Conservation (phyloP, 2,888 invertebrate genomes). For the Lamproptera curius region DNA sequence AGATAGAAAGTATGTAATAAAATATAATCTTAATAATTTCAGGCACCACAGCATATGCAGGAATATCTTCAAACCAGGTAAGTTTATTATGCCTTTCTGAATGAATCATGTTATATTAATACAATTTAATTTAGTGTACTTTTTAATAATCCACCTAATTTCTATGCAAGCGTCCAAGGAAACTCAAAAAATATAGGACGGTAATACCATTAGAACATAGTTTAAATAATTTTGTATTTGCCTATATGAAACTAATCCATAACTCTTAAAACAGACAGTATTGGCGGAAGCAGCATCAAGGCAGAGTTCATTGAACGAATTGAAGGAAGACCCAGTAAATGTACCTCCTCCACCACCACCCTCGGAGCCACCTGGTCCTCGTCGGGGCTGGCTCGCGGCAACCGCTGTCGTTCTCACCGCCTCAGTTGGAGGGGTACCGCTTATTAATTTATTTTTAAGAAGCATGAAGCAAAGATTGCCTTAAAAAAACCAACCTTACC, state of each 20-base stretch:
- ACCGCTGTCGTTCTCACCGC: slow-evolving; percentile 56
- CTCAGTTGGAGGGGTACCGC: slow-evolving; percentile 54
- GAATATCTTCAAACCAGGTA: slow-evolving; percentile 16
- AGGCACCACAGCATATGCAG: slow-evolving; percentile 13
- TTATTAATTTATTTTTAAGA: neutral
- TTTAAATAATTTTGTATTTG: neutral
- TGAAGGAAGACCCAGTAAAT: neutral
- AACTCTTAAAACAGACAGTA: slow-evolving; percentile 34
- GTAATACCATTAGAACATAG: slow-evolving; percentile 36
- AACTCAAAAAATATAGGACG: slow-evolving; percentile 53
- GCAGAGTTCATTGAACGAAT: neutral
- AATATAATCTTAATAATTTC: neutral
- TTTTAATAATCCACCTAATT: slow-evolving; percentile 4
- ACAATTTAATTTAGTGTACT: neutral
- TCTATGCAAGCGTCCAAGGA: slow-evolving; percentile 55
- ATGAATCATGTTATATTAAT: too few species aligned
- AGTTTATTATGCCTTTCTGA: neutral
- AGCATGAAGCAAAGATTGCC: too few species aligned
- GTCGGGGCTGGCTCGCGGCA: slow-evolving; percentile 45
- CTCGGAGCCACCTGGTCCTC: slow-evolving; percentile 33
- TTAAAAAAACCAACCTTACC: too few species aligned
- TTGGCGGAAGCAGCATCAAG: slow-evolving; percentile 23
- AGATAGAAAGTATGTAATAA: neutral
- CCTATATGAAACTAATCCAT: neutral
- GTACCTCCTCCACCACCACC: slow-evolving; percentile 30